Base-by-base conservation (phyloP, 2,888 invertebrate genomes). In the Anoncus sp. region DNA sequence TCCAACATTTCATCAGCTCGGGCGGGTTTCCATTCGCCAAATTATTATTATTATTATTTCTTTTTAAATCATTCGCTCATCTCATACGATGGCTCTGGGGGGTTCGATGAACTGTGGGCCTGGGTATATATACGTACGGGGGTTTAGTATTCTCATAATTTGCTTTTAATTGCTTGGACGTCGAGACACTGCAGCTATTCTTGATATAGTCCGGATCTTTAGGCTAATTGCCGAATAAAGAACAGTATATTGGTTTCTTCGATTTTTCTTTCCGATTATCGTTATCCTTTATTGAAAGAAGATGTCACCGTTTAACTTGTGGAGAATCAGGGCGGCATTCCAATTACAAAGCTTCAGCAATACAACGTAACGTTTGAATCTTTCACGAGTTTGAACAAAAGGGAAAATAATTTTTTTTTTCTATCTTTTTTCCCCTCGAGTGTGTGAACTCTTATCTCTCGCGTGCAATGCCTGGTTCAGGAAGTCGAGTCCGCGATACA, bases 221-320 rank as follows among this genome's bases (percentile, higher is more conserved):
- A 4, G 18, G 18, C 16, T 45, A 45, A 16, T 45, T 45, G 16
- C n/a, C n/a, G n/a, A n/a, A n/a, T n/a, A n/a, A n/a, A n/a, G n/a
- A n/a, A n/a, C n/a, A n/a, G n/a, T n/a, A n/a, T n/a, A 31, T 31
- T 31, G 4, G 31, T 31, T 31, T 31, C 3, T 31, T 31, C 31
- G 31, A 31, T 70, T 51, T 51, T 53, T 43, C 47, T 53, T 22
- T 47, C 43, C 70, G 51, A 14, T 51, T 67, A 16, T 6, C 38
- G 5, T 38, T 10, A 38, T 9, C 38, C 40, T n/a, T 40, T 20
- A 38, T 59, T 5, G 27, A 35, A 57, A 20, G 38, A 35, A 14
- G 14, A 18, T 6, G 53, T 27, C 27, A 53, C 20, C 20, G 9
- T 10, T n/a, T n/a, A n/a, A n/a, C 27, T 57, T 20, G 35, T 5